These are phyloP conservation scores for Triplophysa bombifrons DNA, from an alignment of 2,797 vertebrate genomes.

Conservation along the genomic window DNA sequence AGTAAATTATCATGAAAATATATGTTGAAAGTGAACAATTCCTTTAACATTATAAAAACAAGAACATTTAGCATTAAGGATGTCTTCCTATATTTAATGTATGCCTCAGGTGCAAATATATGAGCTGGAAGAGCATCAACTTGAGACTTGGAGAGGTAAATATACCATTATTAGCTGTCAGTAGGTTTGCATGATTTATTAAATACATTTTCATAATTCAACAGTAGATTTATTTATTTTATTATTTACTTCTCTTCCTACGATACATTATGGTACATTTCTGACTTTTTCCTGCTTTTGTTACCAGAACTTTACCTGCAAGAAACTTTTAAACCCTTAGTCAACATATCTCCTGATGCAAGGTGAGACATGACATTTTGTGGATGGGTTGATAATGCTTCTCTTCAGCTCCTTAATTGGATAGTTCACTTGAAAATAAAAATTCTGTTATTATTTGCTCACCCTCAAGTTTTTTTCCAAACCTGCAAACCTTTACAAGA, in stretches of 20 bases:
- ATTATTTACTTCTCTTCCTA: not conserved
- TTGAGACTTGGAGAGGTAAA: conserved; percentile 97
- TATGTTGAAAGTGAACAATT: no score
- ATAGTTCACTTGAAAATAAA: no score
- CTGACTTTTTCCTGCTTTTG: conserved; percentile 18
- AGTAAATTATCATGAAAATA: no score
- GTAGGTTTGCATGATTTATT: not conserved
- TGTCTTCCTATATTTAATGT: not conserved
- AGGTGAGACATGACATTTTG: conserved; percentile 75
- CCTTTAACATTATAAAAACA: no score
- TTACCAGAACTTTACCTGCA: conserved; percentile 94
- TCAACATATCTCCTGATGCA: conserved; percentile 97
- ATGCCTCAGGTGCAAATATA: conserved; percentile 93
- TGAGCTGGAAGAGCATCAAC: conserved; percentile 98
- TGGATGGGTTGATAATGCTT: no score
- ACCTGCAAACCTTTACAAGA: no score
- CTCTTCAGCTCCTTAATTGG: not conserved
- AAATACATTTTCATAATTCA: no score
- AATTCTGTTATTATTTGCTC: no score
- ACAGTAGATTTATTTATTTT: no score
- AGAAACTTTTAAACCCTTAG: conserved; percentile 98
- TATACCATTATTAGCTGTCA: not conserved
- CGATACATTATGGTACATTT: not conserved
- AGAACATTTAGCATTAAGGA: not conserved
- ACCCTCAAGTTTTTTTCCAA: no score